These are phyloP conservation scores for Archips crataeganus DNA, from an alignment of 2,888 invertebrate genomes.

Conservation along the genomic window DNA sequence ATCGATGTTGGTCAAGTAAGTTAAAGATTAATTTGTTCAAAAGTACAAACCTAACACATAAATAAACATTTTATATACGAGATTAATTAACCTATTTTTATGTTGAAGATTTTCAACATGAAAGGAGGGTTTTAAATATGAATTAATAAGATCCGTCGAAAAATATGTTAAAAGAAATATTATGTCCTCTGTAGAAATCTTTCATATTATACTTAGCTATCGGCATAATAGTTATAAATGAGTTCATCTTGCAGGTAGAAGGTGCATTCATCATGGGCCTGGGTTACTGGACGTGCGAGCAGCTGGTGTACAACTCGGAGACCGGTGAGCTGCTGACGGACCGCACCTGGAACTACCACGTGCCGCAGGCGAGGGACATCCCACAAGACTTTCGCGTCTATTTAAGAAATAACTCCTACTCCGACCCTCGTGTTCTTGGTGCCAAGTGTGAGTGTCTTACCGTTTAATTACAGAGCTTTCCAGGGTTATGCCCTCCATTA, in stretches of 20 bases:
- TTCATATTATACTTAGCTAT: not conserved
- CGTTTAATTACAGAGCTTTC: not conserved
- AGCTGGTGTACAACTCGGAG: slow-evolving; percentile 80
- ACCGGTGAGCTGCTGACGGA: slow-evolving; percentile 87
- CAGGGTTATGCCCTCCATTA: not conserved
- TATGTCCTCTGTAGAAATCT: not conserved
- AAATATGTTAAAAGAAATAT: not conserved
- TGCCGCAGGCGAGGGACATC: slow-evolving; percentile 88
- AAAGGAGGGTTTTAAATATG: not conserved
- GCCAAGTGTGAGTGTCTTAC: slow-evolving; percentile 71
- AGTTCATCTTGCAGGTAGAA: slow-evolving; percentile 71
- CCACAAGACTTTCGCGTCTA: slow-evolving; percentile 87
- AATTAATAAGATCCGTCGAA: too few species aligned
- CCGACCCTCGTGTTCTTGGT: slow-evolving; percentile 81
- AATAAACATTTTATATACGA: too few species aligned
- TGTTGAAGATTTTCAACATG: not conserved
- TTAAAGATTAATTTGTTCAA: too few species aligned
- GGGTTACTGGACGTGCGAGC: slow-evolving; percentile 89
- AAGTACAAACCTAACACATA: too few species aligned
- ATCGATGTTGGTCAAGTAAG: slow-evolving; percentile 88
- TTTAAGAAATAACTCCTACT: slow-evolving; percentile 83
- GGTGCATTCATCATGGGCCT: slow-evolving; percentile 89
- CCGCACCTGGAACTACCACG: slow-evolving; percentile 89
- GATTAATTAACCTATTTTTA: too few species aligned
- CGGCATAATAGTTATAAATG: not conserved